Conservation (phyloP, 1,140 invertebrate genomes). For the Amphibalanus amphitrite region DNA sequence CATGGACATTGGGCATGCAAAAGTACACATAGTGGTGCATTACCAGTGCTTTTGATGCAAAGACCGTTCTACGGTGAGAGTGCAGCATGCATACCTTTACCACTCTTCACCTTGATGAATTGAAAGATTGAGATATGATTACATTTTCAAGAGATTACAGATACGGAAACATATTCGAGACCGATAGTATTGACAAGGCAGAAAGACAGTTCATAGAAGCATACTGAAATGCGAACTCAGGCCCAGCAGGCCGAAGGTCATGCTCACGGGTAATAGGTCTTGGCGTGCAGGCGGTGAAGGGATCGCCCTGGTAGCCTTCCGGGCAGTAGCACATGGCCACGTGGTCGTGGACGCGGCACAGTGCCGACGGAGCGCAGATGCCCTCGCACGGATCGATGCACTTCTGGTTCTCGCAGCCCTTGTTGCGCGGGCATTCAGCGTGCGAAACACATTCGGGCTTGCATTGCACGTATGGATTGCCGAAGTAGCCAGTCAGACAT, state of each 20-base stretch:
- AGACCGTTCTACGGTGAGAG: too few species aligned
- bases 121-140: too few species aligned
- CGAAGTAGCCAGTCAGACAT: constrained; percentile 45
- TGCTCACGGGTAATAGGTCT: constrained; percentile 25
- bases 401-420: constrained; percentile 39
- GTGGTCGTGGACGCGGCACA: constrained; percentile 57
- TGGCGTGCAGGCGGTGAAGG: constrained; percentile 45
- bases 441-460: constrained; percentile 48
- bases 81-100: too few species aligned
- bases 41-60: too few species aligned
- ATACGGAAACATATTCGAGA: too few species aligned
- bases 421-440: constrained; percentile 44
- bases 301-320: constrained; percentile 49
- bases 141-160: too few species aligned
- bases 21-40: not conserved
- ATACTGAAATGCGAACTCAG: too few species aligned
- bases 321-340: constrained; percentile 57
- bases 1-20: constrained; percentile 1
- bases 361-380: constrained; percentile 56
- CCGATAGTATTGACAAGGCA: too few species aligned
- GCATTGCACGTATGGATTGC: constrained; percentile 62
- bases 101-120: too few species aligned
- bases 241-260: constrained; percentile 35
- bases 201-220: too few species aligned
- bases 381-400: constrained; percentile 43